A percentile compares a stretch with the other conserved stretches of the same genome.
Evolutionary conservation across 2,113 vertebrate species (phyloP).

Genomic region (Microtus ochrogaster): DNA sequence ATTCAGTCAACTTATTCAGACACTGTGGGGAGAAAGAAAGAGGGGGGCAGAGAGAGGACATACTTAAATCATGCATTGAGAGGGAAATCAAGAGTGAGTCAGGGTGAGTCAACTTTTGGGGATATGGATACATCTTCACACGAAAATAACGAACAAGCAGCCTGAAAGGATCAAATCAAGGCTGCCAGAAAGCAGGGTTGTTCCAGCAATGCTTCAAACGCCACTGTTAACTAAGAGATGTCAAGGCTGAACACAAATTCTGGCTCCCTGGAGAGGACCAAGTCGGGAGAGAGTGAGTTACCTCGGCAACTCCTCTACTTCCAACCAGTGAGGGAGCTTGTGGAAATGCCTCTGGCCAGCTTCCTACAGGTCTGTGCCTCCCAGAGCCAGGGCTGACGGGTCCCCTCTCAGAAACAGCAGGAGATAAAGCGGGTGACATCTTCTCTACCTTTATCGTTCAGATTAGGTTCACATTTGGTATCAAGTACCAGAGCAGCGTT

Average conservation of each 20-base stretch:
- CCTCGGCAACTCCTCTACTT: neutral
- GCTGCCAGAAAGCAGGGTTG: neutral
- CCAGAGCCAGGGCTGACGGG: conserved; percentile 10
- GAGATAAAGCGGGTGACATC: neutral
- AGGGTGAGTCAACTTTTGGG: neutral
- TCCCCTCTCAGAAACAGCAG: neutral
- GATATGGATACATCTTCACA: neutral
- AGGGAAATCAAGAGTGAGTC: neutral
- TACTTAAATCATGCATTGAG: conserved; percentile 44
- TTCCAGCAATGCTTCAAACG: conserved; percentile 15
- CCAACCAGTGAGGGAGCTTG: neutral
- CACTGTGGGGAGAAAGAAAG: neutral
- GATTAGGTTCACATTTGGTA: too few species aligned
- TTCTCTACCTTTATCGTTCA: neutral
- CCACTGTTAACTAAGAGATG: conserved; percentile 42
- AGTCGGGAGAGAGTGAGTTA: neutral
- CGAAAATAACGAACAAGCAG: neutral
- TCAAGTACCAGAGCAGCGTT: conserved; percentile 11
- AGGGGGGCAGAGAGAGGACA: neutral
- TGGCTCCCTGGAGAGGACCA: neutral
- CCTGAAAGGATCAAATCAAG: neutral
- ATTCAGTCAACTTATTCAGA: conserved; percentile 32
- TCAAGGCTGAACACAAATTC: conserved; percentile 41
- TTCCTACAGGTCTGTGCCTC: conserved; percentile 17
- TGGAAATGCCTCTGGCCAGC: conserved; percentile 34